phyloP scores from a whole-genome alignment of 2,797 vertebrate genomes.

The Jordanella pulchra region DNA sequence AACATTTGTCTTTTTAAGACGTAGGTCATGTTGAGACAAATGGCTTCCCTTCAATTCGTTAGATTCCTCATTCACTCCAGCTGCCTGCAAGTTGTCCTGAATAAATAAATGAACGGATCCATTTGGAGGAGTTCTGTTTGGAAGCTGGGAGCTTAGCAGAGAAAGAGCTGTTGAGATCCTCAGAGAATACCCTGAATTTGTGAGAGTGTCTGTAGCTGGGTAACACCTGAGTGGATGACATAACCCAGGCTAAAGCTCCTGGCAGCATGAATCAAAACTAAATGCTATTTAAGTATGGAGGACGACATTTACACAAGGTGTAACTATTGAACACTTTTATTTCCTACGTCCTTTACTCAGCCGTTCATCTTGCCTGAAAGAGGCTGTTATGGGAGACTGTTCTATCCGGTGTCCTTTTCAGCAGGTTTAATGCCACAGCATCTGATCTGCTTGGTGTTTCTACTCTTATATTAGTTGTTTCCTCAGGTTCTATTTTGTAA shows the following conservation, averaged over 20 bases:
- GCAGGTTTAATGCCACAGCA: not conserved
- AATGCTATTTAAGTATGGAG: not conserved
- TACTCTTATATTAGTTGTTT: not conserved
- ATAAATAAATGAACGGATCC: not conserved
- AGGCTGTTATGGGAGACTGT: not conserved
- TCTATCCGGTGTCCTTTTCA: not conserved
- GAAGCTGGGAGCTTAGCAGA: not conserved
- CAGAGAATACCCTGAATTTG: not conserved
- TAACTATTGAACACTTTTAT: no score
- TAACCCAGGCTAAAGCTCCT: not conserved
- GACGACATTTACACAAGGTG: no score
- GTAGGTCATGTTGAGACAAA: not conserved
- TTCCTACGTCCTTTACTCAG: not conserved
- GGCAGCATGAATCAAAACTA: not conserved
- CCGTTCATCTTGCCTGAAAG: not conserved
- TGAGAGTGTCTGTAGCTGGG: slow-evolving; percentile 2
- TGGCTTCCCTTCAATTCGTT: not conserved
- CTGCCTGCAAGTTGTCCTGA: not conserved
- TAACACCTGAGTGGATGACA: not conserved
- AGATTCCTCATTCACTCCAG: not conserved
- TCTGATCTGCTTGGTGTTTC: not conserved
- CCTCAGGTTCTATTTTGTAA: no score
- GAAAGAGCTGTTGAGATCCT: not conserved
- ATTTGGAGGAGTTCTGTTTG: no score
- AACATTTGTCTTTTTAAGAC: not conserved